phyloP scores from a whole-genome alignment of 1,140 invertebrate genomes.

The Carposina sasakii region DNA sequence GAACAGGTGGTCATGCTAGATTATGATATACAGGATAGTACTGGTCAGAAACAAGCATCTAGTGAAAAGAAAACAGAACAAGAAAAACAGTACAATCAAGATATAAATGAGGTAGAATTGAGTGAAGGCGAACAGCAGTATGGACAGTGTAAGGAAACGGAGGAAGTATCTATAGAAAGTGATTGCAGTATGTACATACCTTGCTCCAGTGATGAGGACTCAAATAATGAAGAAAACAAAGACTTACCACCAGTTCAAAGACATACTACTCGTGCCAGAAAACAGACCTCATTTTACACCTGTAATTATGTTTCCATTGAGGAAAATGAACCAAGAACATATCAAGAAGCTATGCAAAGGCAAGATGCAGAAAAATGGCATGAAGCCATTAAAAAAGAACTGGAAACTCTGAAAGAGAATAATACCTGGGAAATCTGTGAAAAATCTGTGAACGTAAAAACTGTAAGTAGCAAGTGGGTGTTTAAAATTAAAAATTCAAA shows the following conservation, averaged over 20 bases:
- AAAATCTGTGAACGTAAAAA: constrained; percentile 20
- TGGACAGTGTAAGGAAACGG: too few relatives aligned
- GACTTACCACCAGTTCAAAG: too few relatives aligned
- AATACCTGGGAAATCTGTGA: constrained; percentile 27
- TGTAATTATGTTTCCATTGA: constrained; percentile 22
- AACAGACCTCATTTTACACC: constrained; percentile 23
- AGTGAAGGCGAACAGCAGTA: too few relatives aligned
- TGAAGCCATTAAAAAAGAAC: constrained; percentile 31
- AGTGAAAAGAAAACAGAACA: constrained; percentile 12
- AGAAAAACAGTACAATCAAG: constrained; percentile 10
- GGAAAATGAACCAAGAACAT: constrained; percentile 21
- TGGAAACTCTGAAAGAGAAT: constrained; percentile 33
- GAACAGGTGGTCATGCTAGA: too few relatives aligned
- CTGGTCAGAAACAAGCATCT: too few relatives aligned
- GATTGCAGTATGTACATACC: constrained; percentile 19
- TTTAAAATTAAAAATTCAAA: constrained; percentile 32
- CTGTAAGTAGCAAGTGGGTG: constrained; percentile 35
- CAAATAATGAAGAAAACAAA: constrained; percentile 13
- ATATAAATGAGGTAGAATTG: too few relatives aligned
- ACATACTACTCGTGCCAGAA: too few relatives aligned
- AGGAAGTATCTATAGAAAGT: too few relatives aligned
- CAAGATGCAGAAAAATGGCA: constrained; percentile 28
- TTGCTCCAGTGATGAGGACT: constrained; percentile 20
- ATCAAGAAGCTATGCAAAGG: constrained; percentile 30
- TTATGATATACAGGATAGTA: too few relatives aligned